Base-by-base conservation (phyloP, 2,888 invertebrate species). In the Poecilus cupreus region DNA sequence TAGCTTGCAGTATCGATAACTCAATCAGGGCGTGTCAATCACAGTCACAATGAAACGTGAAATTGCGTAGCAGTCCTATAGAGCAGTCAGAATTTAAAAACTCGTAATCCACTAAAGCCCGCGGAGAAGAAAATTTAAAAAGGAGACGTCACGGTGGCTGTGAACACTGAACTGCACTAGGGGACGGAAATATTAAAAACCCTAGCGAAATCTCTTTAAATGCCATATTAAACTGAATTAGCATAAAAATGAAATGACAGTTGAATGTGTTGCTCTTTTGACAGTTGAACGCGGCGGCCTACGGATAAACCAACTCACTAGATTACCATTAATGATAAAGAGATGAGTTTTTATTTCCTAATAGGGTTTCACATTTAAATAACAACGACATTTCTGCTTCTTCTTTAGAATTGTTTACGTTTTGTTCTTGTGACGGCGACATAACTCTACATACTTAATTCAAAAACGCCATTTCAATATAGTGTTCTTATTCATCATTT, bases 171-270 rank as follows among this genome's bases (percentile, higher is more conserved):
- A 32, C 51, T 37, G 57, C 24, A 57, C 51, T 79, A 70, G 72
- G 72, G 80, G 80, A 46, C 43, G 87, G 87, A 88, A 88, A 88
- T 89, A 88, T 89, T 88, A 88, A 88, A 88, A 88, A 88, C 87
- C 87, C 86, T 82, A 85, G 85, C 85, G 86, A 87, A 87, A 88
- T 87, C 87, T 87, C 87, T 88, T 87, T 87, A 88, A 88, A 87
- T 86, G 88, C 88, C 87, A 87, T 88, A 88, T 88, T 87, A 88
- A 88, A 87, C 84, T 86, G 87, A 87, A 88, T 89, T 89, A 88
- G 86, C 88, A 88, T 89, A 87, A 88, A 88, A 88, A 89, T 88
- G 88, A 72, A 72, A 80, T 80, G 43, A 68, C 64, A 68, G 64
- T 68, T 68, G 64, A 68, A 37, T 68, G 64, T 68, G 64, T 68